Base-by-base conservation (phyloP, 2,888 invertebrate species). In the Polyommatus iphigenia region DNA sequence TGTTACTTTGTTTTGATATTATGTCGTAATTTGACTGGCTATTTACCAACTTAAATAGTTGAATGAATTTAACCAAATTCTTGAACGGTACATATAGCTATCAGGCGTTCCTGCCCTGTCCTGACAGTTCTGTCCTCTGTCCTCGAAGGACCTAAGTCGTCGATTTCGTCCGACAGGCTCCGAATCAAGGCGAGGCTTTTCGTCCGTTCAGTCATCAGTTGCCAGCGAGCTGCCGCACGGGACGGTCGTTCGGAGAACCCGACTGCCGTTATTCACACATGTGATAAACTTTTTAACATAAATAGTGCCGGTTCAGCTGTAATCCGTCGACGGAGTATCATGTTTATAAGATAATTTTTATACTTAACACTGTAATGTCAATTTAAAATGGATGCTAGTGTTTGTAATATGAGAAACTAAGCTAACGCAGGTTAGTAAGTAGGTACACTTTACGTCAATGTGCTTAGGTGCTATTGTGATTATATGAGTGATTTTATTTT, bases 241-340 rank as follows among this genome's bases (percentile, higher is more conserved):
- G 79, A 82, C 83, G 85, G 85, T 82, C 83, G 84, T 85, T 85
- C 85, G 29, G 81, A 57, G 57, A 83, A 85, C 84, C 46, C 82
- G 79, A 77, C 79, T 80, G 81, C 83, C 78, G 29, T 75, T 29
- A 75, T 78, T 71, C 82, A 80, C 87, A 88, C 87, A 89, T 89
- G 89, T 90, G 88, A 84, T 84, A 85, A 91, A 91, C 90, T 91
- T 92, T 91, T 89, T 88, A 54, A 75, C 50, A 75, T 88, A 84
- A 82, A 78, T 81, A 82, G 77, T 79, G 89, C 90, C 57, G 73
- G 73, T 59, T 36, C 54, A 72, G 87, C 85, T 87, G 87, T 91
- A 87, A 84, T 83, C 82, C 82, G 82, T 83, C 79, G 77, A 76
- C 50, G 54, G 15, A 54, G 18, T 50, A 75, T 29, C 18, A 50